Evolutionary conservation across 1,140 invertebrate species (phyloP), one percentile per base, ranked within the genome.

Genomic region (Drepana arcuata): DNA sequence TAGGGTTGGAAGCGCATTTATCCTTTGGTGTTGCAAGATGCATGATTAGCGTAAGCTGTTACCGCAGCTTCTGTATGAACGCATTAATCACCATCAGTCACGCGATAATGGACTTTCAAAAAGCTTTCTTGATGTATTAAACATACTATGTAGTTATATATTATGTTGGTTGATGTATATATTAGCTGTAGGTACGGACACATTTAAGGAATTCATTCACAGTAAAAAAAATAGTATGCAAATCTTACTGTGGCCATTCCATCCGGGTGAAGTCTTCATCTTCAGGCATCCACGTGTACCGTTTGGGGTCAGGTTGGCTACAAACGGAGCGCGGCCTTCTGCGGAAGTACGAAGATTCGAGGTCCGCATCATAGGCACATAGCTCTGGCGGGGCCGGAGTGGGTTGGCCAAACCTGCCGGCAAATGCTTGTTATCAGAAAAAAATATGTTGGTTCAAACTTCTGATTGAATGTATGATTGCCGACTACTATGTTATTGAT

Each of bases 331-430:
- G 89, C 25, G 91, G 90, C 58, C 92, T 85, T 25, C 92, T 85
- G 26, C 91, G 85, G 69, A 93, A 92, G 84, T 92, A 92, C 48
- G 90, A 91, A 79, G 86, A 90, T 56, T 91, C 88, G 70, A 91
- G 84, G 28, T 92, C 91, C 53, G 90, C 85, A 35, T 89, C 88
- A 54, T 89, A 87, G 28, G 84, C 83, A 21, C 84, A 86, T 34
- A 87, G 58, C 60, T 88, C 86, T 41, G 84, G 62, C 32, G 84
- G 83, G 30, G 82, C 77, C 14, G 79, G 85, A 37, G 70, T 71
- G 25, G 82, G 81, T 59, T 85, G 86, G 30, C 84, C 85, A 59
- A 86, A 86, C 62, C 86, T 86, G 32, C n/a, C 6, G 9, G 24
- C 4, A n/a, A n/a, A n/a, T n/a, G n/a, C n/a, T n/a, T n/a, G n/a